Evolutionary conservation across 2,797 vertebrate species (phyloP).

Genomic region (Lophotriccus pileatus): DNA sequence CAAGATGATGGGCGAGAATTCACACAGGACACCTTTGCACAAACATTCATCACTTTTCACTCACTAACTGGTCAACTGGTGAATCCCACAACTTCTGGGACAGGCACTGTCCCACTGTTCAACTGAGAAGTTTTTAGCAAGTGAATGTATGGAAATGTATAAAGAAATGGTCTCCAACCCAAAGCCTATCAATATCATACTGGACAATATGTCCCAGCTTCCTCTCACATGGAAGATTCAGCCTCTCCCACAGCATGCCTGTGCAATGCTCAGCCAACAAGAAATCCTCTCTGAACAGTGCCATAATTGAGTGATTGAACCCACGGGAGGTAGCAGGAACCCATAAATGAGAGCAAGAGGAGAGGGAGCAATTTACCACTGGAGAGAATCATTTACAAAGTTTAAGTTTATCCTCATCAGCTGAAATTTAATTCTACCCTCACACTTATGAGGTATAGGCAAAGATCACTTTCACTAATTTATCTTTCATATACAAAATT

Average conservation of each 20-base stretch:
- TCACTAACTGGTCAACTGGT: rapidly evolving
- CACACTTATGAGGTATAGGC: rapidly evolving
- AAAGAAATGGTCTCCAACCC: neutral
- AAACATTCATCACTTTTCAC: rapidly evolving
- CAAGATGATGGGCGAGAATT: neutral
- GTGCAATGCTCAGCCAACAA: neutral
- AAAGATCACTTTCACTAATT: neutral
- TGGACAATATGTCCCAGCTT: neutral
- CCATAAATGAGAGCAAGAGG: neutral
- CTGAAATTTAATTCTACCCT: neutral
- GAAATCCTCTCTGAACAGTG: neutral
- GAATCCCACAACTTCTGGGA: neutral
- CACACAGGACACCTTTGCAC: neutral
- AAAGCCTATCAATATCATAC: neutral
- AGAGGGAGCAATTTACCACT: neutral
- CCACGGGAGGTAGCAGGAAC: neutral
- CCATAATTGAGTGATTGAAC: neutral
- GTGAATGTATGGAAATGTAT: neutral
- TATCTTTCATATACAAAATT: neutral
- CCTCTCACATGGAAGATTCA: neutral
- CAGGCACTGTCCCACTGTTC: rapidly evolving
- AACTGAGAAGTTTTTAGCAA: neutral
- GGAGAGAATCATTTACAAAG: neutral
- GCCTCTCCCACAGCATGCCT: neutral
- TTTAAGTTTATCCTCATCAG: neutral